Base-by-base conservation (phyloP, 2,113 vertebrate species). In the Irena cyanogastra region DNA sequence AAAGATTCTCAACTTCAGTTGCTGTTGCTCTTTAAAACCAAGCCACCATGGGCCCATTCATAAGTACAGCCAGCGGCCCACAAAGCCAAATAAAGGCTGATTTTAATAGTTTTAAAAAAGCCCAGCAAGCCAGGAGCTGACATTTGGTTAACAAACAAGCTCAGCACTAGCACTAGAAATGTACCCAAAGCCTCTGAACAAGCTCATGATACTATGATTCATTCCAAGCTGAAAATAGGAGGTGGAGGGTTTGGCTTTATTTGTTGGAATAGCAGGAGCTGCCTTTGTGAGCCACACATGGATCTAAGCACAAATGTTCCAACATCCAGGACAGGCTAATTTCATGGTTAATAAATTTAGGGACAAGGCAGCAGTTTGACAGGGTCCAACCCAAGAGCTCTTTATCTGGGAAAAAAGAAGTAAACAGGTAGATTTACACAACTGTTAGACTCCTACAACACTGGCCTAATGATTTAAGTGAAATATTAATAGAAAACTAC, bases 371-470 rank as follows among this genome's bases (percentile, higher is more conserved):
- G 71, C 21, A 39, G 71, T 79, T 61, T 90, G 72, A 81, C 59
- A 87, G 0, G 0, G 71, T 86, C 68, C 94, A 79, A 85, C 63
- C 71, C 56, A 76, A 75, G 68, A 93, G 85, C 60, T 79, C 75
- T 96, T 85, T 74, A 78, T 71, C 87, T 87, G 60, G 31, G 61
- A 83, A 94, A 97, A 75, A 23, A 89, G 65, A 88, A 85, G 63
- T 83, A 85, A 97, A 90, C 42, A 82, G 42, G 78, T 70, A 89
- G 76, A 97, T 94, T 86, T 93, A 94, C 63, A 87, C 86, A 94
- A 94, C 71, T 80, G 20, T 45, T 88, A 41, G 61, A 90, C 50
- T 94, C 39, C 52, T 82, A 83, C 9, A 80, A 66, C 50, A 57
- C 45, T 5, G 13, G 30, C 37, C 69, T 77, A 82, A 94, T 19